phyloP scores from a whole-genome alignment of 2,113 vertebrate species.

The Chamaea fasciata region DNA sequence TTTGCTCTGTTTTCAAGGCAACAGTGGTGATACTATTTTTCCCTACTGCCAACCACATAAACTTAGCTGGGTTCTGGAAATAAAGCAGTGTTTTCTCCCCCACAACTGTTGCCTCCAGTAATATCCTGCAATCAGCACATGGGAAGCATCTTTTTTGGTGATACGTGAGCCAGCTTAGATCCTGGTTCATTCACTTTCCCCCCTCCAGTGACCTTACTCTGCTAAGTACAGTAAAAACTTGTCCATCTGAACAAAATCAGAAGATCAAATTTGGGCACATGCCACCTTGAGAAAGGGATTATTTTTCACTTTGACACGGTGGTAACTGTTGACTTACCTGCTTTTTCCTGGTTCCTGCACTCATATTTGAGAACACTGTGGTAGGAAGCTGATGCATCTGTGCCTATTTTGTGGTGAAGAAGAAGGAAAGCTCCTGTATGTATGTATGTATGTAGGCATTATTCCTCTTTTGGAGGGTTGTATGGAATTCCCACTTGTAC shows the following conservation, averaged over 20 bases:
- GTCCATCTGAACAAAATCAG: not conserved
- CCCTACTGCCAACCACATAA: not conserved
- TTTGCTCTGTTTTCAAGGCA: constrained; percentile 23
- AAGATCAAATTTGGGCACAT: not conserved
- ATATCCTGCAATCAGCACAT: not conserved
- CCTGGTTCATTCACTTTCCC: not conserved
- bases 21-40: not conserved
- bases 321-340: not conserved
- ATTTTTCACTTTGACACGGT: not conserved
- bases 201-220: fast-evolving
- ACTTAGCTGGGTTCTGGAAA: constrained; percentile 12
- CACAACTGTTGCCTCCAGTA: not conserved
- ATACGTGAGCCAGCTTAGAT: not conserved
- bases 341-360: not conserved
- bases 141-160: not conserved
- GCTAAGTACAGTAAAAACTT: not conserved
- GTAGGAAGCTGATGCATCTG: not conserved
- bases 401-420: not conserved
- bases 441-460: not conserved
- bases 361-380: not conserved
- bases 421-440: not conserved
- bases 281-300: not conserved
- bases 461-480: not conserved
- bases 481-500: not conserved
- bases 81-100: not conserved